Conservation (phyloP, 2,797 vertebrate species). For the Enteromius unitaeniatus region DNA sequence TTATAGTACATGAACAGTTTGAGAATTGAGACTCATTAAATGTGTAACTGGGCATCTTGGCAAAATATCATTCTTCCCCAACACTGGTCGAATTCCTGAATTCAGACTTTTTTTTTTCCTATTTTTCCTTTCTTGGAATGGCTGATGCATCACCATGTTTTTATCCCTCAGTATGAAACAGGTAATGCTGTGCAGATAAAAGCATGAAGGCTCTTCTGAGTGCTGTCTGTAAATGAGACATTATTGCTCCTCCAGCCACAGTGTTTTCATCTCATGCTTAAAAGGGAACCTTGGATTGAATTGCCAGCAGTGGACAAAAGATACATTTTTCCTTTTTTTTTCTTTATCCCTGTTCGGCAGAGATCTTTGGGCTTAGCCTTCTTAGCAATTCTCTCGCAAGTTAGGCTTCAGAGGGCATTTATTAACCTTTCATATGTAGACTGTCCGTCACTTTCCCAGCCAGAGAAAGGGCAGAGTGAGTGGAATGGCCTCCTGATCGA, state of each 20-base stretch:
- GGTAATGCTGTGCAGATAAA: constrained; percentile 44
- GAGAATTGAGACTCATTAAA: background rate
- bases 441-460: constrained; percentile 18
- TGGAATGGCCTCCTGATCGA: constrained; percentile 33
- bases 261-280: constrained; percentile 50
- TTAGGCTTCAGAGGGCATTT: constrained; percentile 49
- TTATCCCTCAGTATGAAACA: background rate
- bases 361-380: constrained; percentile 30
- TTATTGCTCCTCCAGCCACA: constrained; percentile 34
- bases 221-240: constrained; percentile 47
- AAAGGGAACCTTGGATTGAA: constrained; percentile 51
- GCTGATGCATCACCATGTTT: constrained; percentile 20
- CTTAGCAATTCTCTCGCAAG: constrained; percentile 50
- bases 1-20: background rate
- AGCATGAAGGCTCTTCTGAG: constrained; percentile 16
- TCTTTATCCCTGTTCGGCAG: constrained; percentile 11
- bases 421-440: constrained; percentile 53
- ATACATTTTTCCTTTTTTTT: constrained; percentile 56
- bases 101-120: no score
- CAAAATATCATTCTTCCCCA: background rate
- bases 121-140: background rate
- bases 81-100: background rate
- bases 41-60: background rate
- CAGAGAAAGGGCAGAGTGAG: constrained; percentile 36
- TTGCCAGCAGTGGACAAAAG: constrained; percentile 51